Base-by-base conservation (phyloP, 2,113 vertebrate genomes). In the Saccopteryx bilineata region DNA sequence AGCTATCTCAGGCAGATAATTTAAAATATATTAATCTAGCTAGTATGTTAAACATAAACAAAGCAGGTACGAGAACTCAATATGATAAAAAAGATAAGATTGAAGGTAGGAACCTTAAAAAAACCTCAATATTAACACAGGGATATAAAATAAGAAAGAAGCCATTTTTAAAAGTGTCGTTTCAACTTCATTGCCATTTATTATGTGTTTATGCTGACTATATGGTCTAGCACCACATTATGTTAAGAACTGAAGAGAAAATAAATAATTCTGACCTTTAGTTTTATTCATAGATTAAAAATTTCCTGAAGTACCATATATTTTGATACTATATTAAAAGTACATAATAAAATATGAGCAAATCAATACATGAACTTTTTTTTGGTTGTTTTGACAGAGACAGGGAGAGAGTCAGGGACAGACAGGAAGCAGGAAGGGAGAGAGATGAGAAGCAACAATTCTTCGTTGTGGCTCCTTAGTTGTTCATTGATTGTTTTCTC, bases 201-300 rank as follows among this genome's bases (percentile, higher is more conserved):
- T 80, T 82, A 92, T 0, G 7, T 33, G 24, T 74, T 65, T 92
- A 63, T 14, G 14, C 9, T 86, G 46, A 65, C 56, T 26, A 54
- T 58, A 66, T n/a, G 3, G 39, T 58, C 69, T 54, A 72, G 18
- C 8, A 39, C 9, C 23, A 56, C 17, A 23, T 79, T 86, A 78
- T 69, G 24, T 60, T 83, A 84, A 89, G 11, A 58, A 69, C 54
- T 50, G 5, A n/a, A 60, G 58, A 93, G 74, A 95, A 96, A 88
- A 82, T 66, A 71, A 94, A 72, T 15, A 19, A 85, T 89, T 81
- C 81, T 96, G 80, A 80, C 23, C 58, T 88, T 96, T 54, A 69
- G 26, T 52, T 76, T 63, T 87, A 92, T 28, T 87, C n/a, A 28
- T 33, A 81, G 75, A 94, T 78, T 75, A 46, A 58, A 94, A 95